Base-by-base conservation (phyloP, 1,140 invertebrate genomes). In the Galendromus occidentalis region DNA sequence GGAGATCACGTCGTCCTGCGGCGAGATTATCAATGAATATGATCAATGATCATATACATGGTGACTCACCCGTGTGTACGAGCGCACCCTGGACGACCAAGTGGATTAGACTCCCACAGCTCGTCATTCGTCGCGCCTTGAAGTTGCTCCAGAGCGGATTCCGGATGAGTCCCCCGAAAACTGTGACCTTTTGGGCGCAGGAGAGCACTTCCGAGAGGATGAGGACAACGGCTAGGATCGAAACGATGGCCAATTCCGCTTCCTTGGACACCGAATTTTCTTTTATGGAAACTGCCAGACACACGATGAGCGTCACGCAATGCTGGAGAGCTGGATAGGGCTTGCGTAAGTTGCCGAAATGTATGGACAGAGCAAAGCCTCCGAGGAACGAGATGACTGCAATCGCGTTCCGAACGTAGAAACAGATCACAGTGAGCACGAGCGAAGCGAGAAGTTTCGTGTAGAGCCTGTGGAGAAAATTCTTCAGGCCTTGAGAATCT, bases 381-480 rank as follows among this genome's bases (percentile, higher is more conserved):
- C 1, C 7, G n/a, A 65, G 7, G 42, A 39, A 66, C n/a, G 33
- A 25, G 39, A 66, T 41, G 17, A 67, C 18, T 30, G 47, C 22
- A 9, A 20, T 68, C 28, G 28, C 14, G 44, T 14, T 22, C 47
- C 29, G 41, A 29, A 67, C n/a, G 28, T 47, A 42, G 22, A n/a
- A 67, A 20, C 28, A 70, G 22, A 65, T 17, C 18, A 63, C 22
- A 42, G 25, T 67, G 17, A 0, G 17, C 33, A 20, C 51, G 51
- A 59, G 22, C 2, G 51, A 59, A 2, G 22, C 51, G 25, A 59
- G 51, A 17, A 59, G 22, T 25, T 59, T 59, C 25, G 51, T 59
- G 22, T 20, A 59, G 12, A 59, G 51, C 9, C 51, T 73, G 18
- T 69, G 20, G 12, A 76, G 51, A 67, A 75, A 72, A 44, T 66